These are phyloP conservation scores for Mylabris sibirica DNA, from an alignment of 2,888 invertebrate species.

Conservation along the genomic window DNA sequence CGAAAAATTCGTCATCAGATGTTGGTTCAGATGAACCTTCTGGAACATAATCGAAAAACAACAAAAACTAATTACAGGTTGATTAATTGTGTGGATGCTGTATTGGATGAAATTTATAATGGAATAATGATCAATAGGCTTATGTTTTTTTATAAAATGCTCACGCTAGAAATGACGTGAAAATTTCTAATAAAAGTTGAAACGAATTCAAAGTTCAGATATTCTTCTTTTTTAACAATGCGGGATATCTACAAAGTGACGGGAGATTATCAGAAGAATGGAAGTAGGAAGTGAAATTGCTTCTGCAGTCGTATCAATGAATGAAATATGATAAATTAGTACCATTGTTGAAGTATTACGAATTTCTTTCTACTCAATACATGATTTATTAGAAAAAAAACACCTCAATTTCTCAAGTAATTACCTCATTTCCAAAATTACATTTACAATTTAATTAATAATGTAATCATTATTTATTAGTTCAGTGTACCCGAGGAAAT, in stretches of 20 bases:
- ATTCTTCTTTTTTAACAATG: conserved; percentile 27
- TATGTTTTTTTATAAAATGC: background rate
- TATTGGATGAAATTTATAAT: background rate
- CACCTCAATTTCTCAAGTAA: background rate
- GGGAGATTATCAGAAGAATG: conserved; percentile 26
- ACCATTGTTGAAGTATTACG: conserved; percentile 25
- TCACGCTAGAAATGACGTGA: conserved; percentile 19
- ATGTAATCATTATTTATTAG: background rate
- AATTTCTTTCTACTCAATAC: background rate
- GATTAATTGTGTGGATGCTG: background rate
- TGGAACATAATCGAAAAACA: conserved; percentile 42
- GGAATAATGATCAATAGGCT: background rate
- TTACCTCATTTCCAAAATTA: background rate
- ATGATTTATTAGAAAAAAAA: background rate
- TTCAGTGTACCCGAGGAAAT: background rate
- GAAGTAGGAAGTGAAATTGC: conserved; percentile 27
- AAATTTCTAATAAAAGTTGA: conserved; percentile 20
- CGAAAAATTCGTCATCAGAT: conserved; percentile 60
- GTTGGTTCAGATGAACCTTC: conserved; percentile 60
- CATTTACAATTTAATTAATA: background rate
- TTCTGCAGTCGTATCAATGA: conserved; percentile 26
- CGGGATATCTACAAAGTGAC: conserved; percentile 22
- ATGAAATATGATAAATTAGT: conserved; percentile 31
- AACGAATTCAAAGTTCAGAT: conserved; percentile 5
- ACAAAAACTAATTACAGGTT: background rate